A percentile compares a stretch with the other conserved stretches of the same genome.
Evolutionary conservation across 2,888 invertebrate species (phyloP).

Genomic region (Pristionchus entomophagus): DNA sequence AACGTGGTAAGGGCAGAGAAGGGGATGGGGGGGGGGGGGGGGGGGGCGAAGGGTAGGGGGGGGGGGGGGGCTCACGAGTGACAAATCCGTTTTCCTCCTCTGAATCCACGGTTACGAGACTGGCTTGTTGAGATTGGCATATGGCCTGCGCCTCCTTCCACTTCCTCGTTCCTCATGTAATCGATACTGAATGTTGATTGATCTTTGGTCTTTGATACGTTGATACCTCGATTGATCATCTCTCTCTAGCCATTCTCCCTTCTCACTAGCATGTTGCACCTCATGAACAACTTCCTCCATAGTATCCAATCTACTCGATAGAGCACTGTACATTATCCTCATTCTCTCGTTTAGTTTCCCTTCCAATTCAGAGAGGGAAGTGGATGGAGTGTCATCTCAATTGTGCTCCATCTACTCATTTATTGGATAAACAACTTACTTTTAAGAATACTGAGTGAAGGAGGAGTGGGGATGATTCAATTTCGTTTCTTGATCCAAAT

Average conservation of each 20-base stretch:
- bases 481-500: not conserved
- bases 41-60: not conserved
- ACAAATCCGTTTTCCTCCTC: not conserved
- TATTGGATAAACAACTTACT: no score
- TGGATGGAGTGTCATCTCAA: not conserved
- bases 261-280: not conserved
- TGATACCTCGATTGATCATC: constrained; percentile 23
- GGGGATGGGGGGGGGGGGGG: not conserved
- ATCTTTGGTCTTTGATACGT: not conserved
- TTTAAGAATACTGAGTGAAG: not conserved
- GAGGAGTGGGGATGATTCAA: not conserved
- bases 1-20: not conserved
- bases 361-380: constrained; percentile 17
- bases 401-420: no score
- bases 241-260: constrained; percentile 33
- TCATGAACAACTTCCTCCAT: constrained; percentile 6
- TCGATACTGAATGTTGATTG: not conserved
- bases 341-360: constrained; percentile 4
- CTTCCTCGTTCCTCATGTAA: not conserved
- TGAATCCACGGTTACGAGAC: constrained; percentile 9
- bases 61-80: not conserved
- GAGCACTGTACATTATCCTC: not conserved
- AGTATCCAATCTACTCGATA: constrained; percentile 8
- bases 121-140: not conserved
- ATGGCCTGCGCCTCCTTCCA: constrained; percentile 24